Conservation (phyloP, 2,113 vertebrate species). For the Hypomesus transpacificus region DNA sequence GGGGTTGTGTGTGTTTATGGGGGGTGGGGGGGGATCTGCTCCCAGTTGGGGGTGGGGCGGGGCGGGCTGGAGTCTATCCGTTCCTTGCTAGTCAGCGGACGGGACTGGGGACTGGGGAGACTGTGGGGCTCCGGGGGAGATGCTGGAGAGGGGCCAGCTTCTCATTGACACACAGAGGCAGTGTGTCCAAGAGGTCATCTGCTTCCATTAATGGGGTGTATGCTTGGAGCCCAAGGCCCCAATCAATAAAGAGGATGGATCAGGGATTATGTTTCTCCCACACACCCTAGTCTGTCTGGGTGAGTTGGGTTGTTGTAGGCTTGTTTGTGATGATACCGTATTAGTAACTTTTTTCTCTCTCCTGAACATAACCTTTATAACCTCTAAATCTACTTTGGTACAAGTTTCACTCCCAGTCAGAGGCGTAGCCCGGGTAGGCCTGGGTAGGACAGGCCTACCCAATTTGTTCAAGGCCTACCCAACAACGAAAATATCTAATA, state of each 20-base stretch:
- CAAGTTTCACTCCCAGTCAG: background rate
- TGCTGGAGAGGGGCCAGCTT: constrained; percentile 25
- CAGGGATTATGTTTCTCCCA: constrained; percentile 50
- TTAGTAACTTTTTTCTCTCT: constrained; percentile 23
- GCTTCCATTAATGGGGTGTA: constrained; percentile 66
- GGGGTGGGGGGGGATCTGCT: too few relatives aligned
- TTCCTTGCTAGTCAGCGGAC: background rate
- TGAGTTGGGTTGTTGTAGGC: constrained; percentile 32
- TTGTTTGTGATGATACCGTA: constrained; percentile 28
- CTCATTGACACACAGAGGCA: constrained; percentile 33
- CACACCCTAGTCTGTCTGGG: constrained; percentile 30
- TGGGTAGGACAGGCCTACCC: too few relatives aligned
- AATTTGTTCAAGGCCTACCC: too few relatives aligned
- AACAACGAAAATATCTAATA: too few relatives aligned
- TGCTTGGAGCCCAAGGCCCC: constrained; percentile 51
- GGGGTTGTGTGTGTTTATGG: too few relatives aligned
- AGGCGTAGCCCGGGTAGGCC: too few relatives aligned
- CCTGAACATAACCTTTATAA: constrained; percentile 33
- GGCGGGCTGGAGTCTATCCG: too few relatives aligned
- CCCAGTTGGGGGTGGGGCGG: too few relatives aligned
- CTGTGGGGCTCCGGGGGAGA: background rate
- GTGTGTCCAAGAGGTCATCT: constrained; percentile 62
- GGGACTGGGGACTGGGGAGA: constrained; percentile 17
- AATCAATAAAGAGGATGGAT: constrained; percentile 70
- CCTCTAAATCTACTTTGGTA: constrained; percentile 19